Conservation (phyloP, 2,888 invertebrate species). For the Dendrolimus houi region DNA sequence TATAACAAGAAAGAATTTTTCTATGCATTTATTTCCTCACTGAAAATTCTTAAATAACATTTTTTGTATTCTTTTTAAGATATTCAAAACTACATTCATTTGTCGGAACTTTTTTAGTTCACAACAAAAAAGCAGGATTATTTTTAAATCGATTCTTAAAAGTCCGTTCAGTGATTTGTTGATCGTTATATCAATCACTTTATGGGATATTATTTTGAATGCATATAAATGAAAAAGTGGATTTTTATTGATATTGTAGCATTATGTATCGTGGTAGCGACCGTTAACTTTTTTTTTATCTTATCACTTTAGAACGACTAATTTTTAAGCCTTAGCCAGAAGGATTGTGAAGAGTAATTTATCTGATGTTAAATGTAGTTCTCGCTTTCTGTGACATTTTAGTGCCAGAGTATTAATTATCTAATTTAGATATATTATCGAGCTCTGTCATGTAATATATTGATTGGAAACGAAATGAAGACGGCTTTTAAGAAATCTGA, state of each 20-base stretch:
- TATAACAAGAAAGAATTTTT: slow-evolving; percentile 73
- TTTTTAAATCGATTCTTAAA: background rate
- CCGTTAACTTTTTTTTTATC: background rate
- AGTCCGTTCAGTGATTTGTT: background rate
- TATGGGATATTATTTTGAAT: background rate
- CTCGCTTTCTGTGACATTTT: too few species aligned
- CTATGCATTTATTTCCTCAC: slow-evolving; percentile 66
- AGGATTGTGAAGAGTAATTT: too few species aligned
- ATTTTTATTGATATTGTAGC: background rate
- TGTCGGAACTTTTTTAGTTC: background rate
- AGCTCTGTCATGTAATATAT: too few species aligned
- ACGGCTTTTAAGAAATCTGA: too few species aligned
- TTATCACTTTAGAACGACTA: background rate
- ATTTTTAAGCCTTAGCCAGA: too few species aligned
- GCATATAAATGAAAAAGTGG: background rate
- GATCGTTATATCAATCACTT: background rate
- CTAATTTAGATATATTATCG: too few species aligned
- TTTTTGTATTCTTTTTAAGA: background rate
- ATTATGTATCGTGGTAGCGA: background rate
- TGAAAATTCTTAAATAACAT: slow-evolving; percentile 42
- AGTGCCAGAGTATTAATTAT: too few species aligned
- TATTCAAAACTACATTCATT: background rate
- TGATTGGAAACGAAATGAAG: too few species aligned
- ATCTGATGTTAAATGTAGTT: too few species aligned
- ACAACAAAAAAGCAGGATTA: background rate